Conservation (phyloP, 2,113 vertebrate species). For the Probosciger aterrimus region DNA sequence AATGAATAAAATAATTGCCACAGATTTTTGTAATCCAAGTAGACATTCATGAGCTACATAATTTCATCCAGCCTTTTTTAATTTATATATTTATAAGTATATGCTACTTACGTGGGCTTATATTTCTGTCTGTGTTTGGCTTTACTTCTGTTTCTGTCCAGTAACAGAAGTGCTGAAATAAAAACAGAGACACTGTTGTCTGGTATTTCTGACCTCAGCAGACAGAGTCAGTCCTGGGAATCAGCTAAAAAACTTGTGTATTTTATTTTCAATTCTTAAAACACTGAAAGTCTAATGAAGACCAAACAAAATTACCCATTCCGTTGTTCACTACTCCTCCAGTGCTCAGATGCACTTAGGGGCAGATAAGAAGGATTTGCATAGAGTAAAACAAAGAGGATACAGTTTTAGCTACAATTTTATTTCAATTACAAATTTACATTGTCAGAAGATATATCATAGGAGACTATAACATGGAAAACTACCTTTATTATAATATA, state of each 20-base stretch:
- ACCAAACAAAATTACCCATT: not conserved
- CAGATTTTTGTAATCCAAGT: not conserved
- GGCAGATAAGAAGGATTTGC: not conserved
- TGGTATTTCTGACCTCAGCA: not conserved
- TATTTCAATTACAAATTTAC: not conserved
- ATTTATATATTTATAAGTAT: not conserved
- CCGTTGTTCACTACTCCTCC: not conserved
- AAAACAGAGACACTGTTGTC: not conserved
- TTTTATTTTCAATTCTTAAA: not conserved
- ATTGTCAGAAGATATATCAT: not conserved
- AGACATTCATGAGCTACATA: not conserved
- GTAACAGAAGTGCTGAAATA: constrained; percentile 25
- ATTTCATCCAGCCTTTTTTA: not conserved
- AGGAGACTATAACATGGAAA: not conserved
- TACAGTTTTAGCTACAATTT: not conserved
- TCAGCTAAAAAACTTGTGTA: not conserved
- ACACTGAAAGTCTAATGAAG: not conserved
- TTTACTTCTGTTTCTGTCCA: constrained; percentile 35
- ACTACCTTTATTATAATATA: not conserved
- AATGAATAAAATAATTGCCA: not conserved
- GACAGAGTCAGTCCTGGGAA: not conserved
- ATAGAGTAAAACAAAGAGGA: not conserved
- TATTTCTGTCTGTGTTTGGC: not conserved
- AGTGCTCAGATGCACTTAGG: not conserved
- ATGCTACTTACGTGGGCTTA: not conserved